Base-by-base conservation (phyloP, 2,888 invertebrate species). In the Caenorhabditis macrosperma region DNA sequence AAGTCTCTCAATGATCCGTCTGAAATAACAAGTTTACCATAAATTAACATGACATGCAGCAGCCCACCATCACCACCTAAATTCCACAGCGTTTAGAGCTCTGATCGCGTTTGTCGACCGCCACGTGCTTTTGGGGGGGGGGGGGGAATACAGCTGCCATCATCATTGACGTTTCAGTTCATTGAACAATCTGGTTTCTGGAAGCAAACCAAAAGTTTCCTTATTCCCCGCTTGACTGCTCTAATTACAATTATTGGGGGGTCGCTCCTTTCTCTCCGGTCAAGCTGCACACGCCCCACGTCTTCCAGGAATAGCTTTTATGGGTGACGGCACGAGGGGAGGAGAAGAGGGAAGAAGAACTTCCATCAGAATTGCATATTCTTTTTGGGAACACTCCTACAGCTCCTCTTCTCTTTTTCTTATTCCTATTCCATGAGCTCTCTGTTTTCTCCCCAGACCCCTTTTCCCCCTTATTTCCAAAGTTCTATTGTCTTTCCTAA, bases 81-180 rank as follows among this genome's bases (percentile, higher is more conserved):
- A n/a, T 24, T 50, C 22, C 30, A 24, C 33, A 35, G n/a, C n/a
- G n/a, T n/a, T 33, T 55, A 60, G 69, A 60, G 69, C 69, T 69
- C 52, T 69, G 69, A 26, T 69, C 69, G 44, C 60, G 52, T 69
- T 28, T 10, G 54, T 17, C 35, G 59, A 60, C 69, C 68, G 68
- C 68, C 59, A 57, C 67, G 50, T 1, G 50, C 50, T 35, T 59
- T n/a, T 41, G n/a, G 3, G 3, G 41, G 41, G 41, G 60, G 60
- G 59, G 59, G 50, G 17, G 5, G 17, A 44, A 44, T 60, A 7
- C 60, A 60, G 50, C 69, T 69, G 60, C 57, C 68, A 59, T 68
- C 68, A 68, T 38, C 17, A 9, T 17, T 6, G 44, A n/a, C 24
- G 33, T 3, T 22, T 48, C 33, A 54, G 66, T 55, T 59, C 59